A percentile compares a stretch with the other conserved stretches of the same genome.
These are phyloP conservation scores for Macrotis lagotis DNA, from an alignment of 2,113 vertebrate species.

Conservation along the genomic window DNA sequence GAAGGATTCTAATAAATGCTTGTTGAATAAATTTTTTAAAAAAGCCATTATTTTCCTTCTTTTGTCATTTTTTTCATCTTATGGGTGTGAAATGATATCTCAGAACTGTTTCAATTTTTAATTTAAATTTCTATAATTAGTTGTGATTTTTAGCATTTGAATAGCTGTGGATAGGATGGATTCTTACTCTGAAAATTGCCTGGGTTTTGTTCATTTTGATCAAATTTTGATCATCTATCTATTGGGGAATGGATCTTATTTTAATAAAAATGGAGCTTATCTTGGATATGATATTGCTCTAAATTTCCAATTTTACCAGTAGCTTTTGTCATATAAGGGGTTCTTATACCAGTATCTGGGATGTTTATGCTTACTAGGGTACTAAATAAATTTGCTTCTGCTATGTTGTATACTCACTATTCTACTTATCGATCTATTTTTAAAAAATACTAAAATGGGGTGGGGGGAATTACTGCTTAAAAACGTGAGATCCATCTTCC, in stretches of 20 bases:
- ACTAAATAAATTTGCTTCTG: neutral
- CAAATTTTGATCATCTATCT: neutral
- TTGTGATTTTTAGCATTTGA: neutral
- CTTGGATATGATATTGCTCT: neutral
- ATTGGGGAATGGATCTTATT: neutral
- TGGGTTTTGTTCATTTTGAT: no score
- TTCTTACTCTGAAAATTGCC: neutral
- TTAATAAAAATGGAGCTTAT: neutral
- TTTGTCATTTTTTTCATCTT: neutral
- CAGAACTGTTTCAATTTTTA: neutral
- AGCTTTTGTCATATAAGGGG: neutral
- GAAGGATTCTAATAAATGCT: no score
- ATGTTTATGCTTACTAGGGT: neutral
- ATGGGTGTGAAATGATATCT: neutral
- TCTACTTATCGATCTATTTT: neutral
- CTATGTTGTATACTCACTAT: neutral
- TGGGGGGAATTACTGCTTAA: neutral
- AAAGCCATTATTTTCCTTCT: neutral
- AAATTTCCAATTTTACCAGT: neutral
- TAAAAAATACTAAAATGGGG: neutral
- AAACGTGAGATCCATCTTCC: neutral
- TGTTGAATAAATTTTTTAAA: no score
- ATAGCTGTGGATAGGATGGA: neutral
- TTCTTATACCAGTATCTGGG: neutral
- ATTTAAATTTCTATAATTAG: neutral